Evolutionary conservation across 1,140 invertebrate species (phyloP).

Genomic region (Eurosta solidaginis): DNA sequence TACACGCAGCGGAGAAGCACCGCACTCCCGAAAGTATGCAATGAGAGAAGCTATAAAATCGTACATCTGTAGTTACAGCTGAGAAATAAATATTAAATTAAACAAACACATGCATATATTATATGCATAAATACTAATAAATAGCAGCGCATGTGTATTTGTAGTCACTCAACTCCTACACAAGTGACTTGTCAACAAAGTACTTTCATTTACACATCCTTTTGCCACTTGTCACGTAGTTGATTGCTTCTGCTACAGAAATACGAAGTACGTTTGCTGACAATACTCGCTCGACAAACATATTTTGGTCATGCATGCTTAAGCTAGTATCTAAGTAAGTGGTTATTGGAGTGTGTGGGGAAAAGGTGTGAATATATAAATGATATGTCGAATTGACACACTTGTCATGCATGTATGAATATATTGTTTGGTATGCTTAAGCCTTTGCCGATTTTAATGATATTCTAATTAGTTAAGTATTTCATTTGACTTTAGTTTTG

Average conservation of each 20-base stretch:
- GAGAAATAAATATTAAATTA: no score
- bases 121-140: no score
- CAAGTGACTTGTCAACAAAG: no score
- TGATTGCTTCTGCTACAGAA: background rate
- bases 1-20: no score
- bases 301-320: constrained; percentile 7
- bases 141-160: no score
- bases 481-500: background rate
- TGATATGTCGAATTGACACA: background rate
- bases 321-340: background rate
- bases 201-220: no score
- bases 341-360: background rate
- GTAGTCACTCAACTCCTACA: no score
- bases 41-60: no score
- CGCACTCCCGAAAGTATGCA: no score
- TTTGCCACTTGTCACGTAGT: no score
- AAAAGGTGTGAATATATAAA: background rate
- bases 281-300: background rate
- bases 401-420: background rate
- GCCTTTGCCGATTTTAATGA: background rate
- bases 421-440: background rate
- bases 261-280: background rate
- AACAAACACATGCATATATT: no score
- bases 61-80: no score
- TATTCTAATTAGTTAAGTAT: background rate